Evolutionary conservation across 2,113 vertebrate species (phyloP).

Genomic region (Trichechus manatus): DNA sequence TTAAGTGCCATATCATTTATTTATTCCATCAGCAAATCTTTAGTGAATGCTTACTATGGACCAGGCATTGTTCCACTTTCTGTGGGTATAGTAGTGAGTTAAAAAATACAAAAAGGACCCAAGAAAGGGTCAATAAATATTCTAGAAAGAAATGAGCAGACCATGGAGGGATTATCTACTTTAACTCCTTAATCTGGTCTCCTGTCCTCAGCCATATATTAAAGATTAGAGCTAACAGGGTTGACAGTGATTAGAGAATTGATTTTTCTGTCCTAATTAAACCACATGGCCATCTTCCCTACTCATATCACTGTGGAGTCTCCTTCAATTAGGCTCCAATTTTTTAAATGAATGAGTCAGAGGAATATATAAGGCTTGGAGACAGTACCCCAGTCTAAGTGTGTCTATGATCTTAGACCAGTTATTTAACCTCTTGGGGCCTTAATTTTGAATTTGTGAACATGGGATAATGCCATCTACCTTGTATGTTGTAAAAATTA

Average conservation of each 20-base stretch:
- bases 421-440: neutral
- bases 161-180: neutral
- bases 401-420: neutral
- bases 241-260: neutral
- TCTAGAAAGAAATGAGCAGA: constrained; percentile 20
- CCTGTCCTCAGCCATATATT: neutral
- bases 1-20: neutral
- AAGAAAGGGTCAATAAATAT: neutral
- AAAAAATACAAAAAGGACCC: neutral
- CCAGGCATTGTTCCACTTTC: neutral
- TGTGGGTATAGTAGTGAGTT: neutral
- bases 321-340: neutral
- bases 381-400: neutral
- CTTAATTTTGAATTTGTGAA: neutral
- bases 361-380: neutral
- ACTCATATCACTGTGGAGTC: neutral
- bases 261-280: neutral
- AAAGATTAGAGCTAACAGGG: neutral
- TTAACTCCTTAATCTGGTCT: neutral
- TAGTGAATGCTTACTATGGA: neutral
- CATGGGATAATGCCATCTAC: neutral
- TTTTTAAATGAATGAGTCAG: neutral
- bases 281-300: neutral
- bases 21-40: neutral
- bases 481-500: constrained; percentile 9